Percentiles rank a stretch among this genome's conserved stretches.
These are phyloP conservation scores for Strix aluco DNA, from an alignment of 2,113 vertebrate genomes.

Conservation along the genomic window DNA sequence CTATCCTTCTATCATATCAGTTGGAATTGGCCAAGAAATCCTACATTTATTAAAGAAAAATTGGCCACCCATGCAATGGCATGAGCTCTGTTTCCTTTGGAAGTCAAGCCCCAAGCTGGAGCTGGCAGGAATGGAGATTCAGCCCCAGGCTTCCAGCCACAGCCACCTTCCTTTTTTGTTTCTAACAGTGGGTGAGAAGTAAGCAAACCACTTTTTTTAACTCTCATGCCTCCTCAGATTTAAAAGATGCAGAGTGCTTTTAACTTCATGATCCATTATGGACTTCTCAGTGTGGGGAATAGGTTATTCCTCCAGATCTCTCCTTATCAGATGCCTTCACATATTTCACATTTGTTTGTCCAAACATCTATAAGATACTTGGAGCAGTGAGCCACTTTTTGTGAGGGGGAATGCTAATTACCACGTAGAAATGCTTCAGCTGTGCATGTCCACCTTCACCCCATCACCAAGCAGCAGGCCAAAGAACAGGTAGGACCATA, in stretches of 20 bases:
- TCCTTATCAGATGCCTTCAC: not conserved
- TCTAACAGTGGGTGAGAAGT: not conserved
- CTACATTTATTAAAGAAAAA: not conserved
- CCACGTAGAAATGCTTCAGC: not conserved
- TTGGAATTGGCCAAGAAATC: not conserved
- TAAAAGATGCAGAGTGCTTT: not conserved
- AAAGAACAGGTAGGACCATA: not conserved
- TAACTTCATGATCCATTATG: not conserved
- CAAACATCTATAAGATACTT: not conserved
- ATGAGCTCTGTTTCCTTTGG: not conserved
- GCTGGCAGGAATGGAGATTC: not conserved
- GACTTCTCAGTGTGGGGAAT: not conserved
- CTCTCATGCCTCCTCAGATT: not conserved
- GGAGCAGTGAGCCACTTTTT: not conserved
- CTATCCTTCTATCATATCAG: not conserved
- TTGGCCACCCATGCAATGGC: rapidly evolving
- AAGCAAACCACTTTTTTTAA: not conserved
- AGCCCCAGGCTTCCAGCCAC: not conserved
- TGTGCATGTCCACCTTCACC: not conserved
- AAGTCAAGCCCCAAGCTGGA: not conserved
- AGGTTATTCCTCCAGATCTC: not conserved
- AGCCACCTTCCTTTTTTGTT: not conserved
- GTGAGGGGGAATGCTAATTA: not conserved
- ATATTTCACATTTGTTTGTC: not conserved
- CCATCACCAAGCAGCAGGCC: not conserved